A percentile compares a stretch with the other conserved stretches of the same genome.
Conservation (phyloP, 2,888 invertebrate species). For the Drosophila barbarae region DNA sequence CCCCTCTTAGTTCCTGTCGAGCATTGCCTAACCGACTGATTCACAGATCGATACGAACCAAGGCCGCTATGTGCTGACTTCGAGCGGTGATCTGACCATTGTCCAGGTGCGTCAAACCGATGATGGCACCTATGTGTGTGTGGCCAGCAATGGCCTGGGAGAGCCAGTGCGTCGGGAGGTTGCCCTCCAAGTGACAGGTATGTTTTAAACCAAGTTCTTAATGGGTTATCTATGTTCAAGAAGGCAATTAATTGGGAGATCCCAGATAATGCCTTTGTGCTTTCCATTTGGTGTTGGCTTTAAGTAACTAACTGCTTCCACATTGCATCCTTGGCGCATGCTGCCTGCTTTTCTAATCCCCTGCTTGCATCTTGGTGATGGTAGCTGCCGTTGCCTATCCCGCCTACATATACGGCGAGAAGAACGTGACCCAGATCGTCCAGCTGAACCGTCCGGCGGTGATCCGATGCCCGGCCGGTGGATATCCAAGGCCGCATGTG, state of each 20-base stretch:
- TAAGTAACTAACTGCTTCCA: constrained; percentile 54
- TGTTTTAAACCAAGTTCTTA: constrained; percentile 59
- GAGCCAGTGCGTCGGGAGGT: constrained; percentile 85
- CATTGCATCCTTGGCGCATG: constrained; percentile 35
- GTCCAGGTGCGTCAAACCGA: constrained; percentile 89
- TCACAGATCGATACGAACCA: constrained; percentile 86
- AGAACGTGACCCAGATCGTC: constrained; percentile 84
- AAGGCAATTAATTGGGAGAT: neutral
- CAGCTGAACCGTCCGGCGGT: constrained; percentile 85
- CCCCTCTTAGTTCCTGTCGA: too few relatives aligned
- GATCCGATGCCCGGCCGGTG: constrained; percentile 90
- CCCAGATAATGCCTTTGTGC: neutral
- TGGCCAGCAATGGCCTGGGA: constrained; percentile 89
- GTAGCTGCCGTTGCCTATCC: constrained; percentile 73
- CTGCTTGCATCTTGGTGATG: constrained; percentile 47
- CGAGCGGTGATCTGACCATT: constrained; percentile 90
- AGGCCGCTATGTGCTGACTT: constrained; percentile 86
- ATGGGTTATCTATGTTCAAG: neutral
- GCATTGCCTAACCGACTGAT: neutral
- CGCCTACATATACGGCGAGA: constrained; percentile 85
- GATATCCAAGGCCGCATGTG: constrained; percentile 88
- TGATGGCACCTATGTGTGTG: constrained; percentile 91
- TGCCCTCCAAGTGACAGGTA: constrained; percentile 87
- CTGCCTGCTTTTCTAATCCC: constrained; percentile 37
- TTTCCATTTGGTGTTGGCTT: constrained; percentile 53